These are phyloP conservation scores for Malurus alboscapulatus DNA, from an alignment of 2,113 vertebrate species.

Conservation along the genomic window DNA sequence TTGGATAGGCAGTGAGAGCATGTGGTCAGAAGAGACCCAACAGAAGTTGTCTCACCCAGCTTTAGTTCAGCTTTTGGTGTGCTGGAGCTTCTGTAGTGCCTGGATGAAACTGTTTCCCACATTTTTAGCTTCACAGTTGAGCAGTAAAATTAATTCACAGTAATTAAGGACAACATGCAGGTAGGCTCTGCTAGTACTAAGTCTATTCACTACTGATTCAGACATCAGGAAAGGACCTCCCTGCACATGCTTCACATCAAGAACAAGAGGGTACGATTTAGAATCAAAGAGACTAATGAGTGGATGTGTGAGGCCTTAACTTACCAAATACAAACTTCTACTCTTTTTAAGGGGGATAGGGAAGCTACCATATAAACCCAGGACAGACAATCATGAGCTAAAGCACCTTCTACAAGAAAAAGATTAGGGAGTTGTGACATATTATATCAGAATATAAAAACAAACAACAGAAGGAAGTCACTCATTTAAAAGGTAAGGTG, in stretches of 20 bases:
- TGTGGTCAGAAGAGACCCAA: background rate
- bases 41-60: background rate
- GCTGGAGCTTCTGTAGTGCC: accelerated
- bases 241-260: background rate
- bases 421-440: background rate
- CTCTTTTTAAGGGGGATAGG: background rate
- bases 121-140: background rate
- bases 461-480: background rate
- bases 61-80: accelerated
- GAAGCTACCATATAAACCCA: background rate
- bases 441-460: background rate
- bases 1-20: background rate
- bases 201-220: background rate
- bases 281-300: background rate
- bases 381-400: background rate
- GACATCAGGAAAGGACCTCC: background rate
- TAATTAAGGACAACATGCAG: background rate
- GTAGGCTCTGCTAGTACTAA: background rate
- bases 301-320: background rate
- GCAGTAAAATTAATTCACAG: background rate
- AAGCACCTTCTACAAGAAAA: background rate
- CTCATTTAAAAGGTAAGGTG: background rate
- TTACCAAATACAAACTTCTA: background rate
- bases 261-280: background rate
- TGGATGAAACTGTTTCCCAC: background rate